Evolutionary conservation across 30 jellyfish, hydroid and myxozoan species (phyloP), one percentile per base, ranked within the genome.

Genomic region (Catostylus mosaicus): DNA sequence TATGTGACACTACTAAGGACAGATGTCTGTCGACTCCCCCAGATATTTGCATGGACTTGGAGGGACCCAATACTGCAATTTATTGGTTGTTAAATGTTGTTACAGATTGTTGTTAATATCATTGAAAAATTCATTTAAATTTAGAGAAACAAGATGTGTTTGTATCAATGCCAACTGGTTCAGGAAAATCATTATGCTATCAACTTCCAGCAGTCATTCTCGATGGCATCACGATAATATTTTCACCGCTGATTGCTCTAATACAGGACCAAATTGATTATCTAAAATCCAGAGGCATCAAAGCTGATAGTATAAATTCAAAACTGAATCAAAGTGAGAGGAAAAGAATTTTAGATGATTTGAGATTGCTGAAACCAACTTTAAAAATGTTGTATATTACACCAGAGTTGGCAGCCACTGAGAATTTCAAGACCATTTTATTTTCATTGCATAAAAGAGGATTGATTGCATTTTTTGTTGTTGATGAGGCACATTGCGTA

Each of bases 401-500:
- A 20, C 99, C 99, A 10, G 99, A 95, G 47, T 71, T 83, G 24
- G 98, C 98, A 3, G 90, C 94, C 8, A 85, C 97, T 50, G 87
- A 77, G 5, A 72, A 71, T 76, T 88, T 94, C 75, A 72, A 78
- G 32, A 56, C 70, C 19, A 46, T 88, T 50, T 75, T 94, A 68
- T 19, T 23, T 27, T 60, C 86, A 19, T 38, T 89, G 59, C 75
- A 59, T 56, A 77, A 26, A 29, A 83, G 87, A 59, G 63, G 77
- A 19, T 45, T 66, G 77, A 78, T 95, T 10, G 79, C 95, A 35
- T 89, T 47, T 67, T 89, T 95, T 75, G 96, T 87, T 37, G 96
- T 95, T 31, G 99, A 95, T 77, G 99, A 95, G 69, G 99, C 99
- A 4, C 99, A 95, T 75, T 95, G 99, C 73, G 97, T 95, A 6